Evolutionary conservation across 2,888 invertebrate genomes (phyloP).

Genomic region (Chloromyia formosa): DNA sequence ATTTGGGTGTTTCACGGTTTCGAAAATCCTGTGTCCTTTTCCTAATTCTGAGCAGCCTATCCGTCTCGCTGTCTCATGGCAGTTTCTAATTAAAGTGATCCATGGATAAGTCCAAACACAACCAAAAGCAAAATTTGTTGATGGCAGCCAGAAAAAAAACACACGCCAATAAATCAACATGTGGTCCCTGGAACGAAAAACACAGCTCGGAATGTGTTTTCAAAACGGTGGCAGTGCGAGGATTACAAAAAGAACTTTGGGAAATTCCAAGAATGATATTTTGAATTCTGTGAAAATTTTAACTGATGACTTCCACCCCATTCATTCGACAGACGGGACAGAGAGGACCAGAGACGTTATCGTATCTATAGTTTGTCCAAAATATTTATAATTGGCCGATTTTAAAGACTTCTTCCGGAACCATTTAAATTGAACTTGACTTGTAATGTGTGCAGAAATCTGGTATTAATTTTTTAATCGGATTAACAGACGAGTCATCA

Average conservation of each 20-base stretch:
- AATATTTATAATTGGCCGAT: no score
- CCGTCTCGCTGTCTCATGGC: not conserved
- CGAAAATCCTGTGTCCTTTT: not conserved
- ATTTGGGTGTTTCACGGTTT: not conserved
- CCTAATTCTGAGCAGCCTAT: not conserved
- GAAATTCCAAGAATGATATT: slow-evolving; percentile 12
- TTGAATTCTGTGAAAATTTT: not conserved
- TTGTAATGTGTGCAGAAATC: no score
- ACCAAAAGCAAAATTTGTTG: slow-evolving; percentile 14
- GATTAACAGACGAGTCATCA: no score
- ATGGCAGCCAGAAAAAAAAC: slow-evolving; percentile 11
- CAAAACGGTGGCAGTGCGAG: not conserved
- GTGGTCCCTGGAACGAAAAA: slow-evolving; percentile 14
- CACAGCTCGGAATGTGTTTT: not conserved
- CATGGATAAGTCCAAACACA: not conserved
- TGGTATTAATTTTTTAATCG: no score
- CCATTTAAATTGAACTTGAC: no score
- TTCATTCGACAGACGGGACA: no score
- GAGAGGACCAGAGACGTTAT: no score
- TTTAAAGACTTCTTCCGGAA: no score
- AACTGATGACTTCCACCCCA: not conserved
- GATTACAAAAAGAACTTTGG: not conserved
- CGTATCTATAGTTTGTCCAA: no score
- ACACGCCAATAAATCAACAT: slow-evolving; percentile 36
- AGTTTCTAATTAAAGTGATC: not conserved